Base-by-base conservation (phyloP, 2,888 invertebrate genomes). In the Lasioglossum leucozonium region DNA sequence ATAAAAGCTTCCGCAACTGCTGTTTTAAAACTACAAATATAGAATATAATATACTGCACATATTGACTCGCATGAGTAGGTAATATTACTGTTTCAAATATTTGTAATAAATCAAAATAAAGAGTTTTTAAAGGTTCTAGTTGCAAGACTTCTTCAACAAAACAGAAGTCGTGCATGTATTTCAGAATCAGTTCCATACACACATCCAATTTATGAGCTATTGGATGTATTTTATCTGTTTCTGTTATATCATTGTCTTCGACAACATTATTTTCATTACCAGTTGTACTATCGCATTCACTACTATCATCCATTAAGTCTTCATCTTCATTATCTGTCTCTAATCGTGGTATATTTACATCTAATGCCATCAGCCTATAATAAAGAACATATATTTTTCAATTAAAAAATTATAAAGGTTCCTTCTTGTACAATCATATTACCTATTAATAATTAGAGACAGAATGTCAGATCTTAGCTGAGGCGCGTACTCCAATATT, bases 61-160 rank as follows among this genome's bases (percentile, higher is more conserved):
- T 98, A 98, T 93, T 97, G 96, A 55, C 97, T 97, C 44, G 97
- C 98, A 95, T 98, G 97, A 0, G 98, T 98, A 0, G 98, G 97
- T 83, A 99, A 95, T 88, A 99, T 96, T 58, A 98, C 96, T 92
- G 96, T 96, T 91, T 99, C 98, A 95, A 99, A 99, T 4, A 97
- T 96, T 85, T 95, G 95, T 84, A 98, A 92, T 73, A 97, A 89
- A 86, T 97, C 96, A 55, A 95, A 94, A 92, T 97, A 97, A 37
- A 97, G 92, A 74, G 78, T 93, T 92, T 89, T 92, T 83, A 95
- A 83, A 2, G 89, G 87, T 85, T 96, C 95, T 72, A 96, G 92
- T 83, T 95, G 94, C 47, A 95, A 95, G 73, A 93, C 93, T 73
- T 92, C 94, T 16, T 93, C 78, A 74, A 95, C 93, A 79, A 96